Conservation (phyloP, 2,888 invertebrate genomes). For the Chromoteleia sp. region DNA sequence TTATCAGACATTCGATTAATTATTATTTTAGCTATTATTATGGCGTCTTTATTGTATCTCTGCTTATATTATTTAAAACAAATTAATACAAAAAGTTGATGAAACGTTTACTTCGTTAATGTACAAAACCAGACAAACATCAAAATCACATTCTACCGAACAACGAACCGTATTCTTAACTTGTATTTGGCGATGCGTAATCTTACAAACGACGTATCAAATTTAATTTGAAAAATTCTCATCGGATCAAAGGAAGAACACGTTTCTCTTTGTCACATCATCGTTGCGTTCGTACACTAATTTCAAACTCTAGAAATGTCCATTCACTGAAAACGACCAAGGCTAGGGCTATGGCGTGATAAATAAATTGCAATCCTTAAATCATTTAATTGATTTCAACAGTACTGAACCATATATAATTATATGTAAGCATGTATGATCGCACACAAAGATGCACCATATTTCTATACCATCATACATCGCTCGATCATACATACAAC, state of each 20-base stretch:
- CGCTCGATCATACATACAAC: slow-evolving; percentile 11
- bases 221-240: slow-evolving; percentile 3
- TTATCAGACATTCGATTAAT: too few species aligned
- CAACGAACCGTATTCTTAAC: slow-evolving; percentile 14
- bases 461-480: slow-evolving; percentile 20
- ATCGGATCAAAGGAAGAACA: not conserved
- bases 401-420: slow-evolving; percentile 10
- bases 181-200: slow-evolving; percentile 35
- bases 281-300: not conserved
- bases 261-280: slow-evolving; percentile 11
- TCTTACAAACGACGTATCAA: slow-evolving; percentile 51
- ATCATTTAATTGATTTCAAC: slow-evolving; percentile 4
- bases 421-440: slow-evolving; percentile 18
- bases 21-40: slow-evolving; percentile 7
- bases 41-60: not conserved
- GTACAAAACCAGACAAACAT: not conserved
- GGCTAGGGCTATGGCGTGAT: slow-evolving; percentile 2
- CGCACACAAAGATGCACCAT: not conserved
- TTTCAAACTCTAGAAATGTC: slow-evolving; percentile 10
- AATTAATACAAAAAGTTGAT: slow-evolving; percentile 1
- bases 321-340: not conserved
- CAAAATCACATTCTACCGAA: slow-evolving; percentile 13
- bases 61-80: not conserved
- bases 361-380: slow-evolving; percentile 24
- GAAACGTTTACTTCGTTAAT: slow-evolving; percentile 40